phyloP scores from a whole-genome alignment of 2,888 invertebrate species.

The Argyresthia albistria region DNA sequence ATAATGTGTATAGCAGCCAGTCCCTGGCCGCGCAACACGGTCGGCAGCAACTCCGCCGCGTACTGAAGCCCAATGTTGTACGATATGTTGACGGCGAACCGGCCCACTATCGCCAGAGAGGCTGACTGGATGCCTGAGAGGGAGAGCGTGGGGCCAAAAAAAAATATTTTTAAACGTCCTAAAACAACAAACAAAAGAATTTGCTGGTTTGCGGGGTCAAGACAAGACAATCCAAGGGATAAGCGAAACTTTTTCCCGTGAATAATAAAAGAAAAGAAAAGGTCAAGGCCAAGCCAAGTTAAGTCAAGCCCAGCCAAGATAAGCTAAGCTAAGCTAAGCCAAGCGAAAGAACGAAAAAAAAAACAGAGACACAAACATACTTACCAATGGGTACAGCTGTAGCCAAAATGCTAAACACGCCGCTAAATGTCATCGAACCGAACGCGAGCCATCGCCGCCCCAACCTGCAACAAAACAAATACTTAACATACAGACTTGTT shows the following conservation, averaged over 20 bases:
- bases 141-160: not conserved
- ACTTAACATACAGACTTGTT: too few species aligned
- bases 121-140: conserved; percentile 78
- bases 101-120: conserved; percentile 82
- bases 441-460: conserved; percentile 91
- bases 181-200: too few species aligned
- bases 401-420: conserved; percentile 84
- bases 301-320: too few species aligned
- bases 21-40: conserved; percentile 88
- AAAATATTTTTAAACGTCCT: too few species aligned
- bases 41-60: conserved; percentile 88
- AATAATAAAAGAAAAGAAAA: too few species aligned
- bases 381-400: conserved; percentile 80
- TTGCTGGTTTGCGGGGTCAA: too few species aligned
- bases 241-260: too few species aligned
- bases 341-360: too few species aligned
- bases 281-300: too few species aligned
- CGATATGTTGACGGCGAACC: conserved; percentile 89
- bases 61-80: conserved; percentile 92
- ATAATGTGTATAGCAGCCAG: conserved; percentile 87
- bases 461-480: conserved; percentile 63
- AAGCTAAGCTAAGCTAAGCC: too few species aligned
- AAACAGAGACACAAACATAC: not conserved
- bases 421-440: conserved; percentile 83
- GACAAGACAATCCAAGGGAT: too few species aligned